Base-by-base conservation (phyloP, 2,888 invertebrate species). In the Stenichneumon culpator region DNA sequence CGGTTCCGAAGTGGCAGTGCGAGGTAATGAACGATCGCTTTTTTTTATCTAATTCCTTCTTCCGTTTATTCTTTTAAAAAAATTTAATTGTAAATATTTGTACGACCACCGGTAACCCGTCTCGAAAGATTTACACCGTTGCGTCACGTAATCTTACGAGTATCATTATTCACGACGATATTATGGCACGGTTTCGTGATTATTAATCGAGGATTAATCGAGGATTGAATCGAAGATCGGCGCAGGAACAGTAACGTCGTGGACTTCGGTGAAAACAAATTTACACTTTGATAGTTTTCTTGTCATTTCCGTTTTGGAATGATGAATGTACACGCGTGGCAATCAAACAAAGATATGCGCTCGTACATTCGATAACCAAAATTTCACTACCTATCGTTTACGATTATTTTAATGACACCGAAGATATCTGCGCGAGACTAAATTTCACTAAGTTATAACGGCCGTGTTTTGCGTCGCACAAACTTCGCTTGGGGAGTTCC, bases 1-100 rank as follows among this genome's bases (percentile, higher is more conserved):
- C 90, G 74, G 74, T 89, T 87, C 73, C 57, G 79, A 79, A 88
- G 84, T 90, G 89, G 90, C 90, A 91, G 90, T 91, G 90, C 89
- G 89, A 91, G 89, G 87, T 88, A 86, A 87, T 87, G 88, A 83
- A 88, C 79, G 75, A 84, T 86, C 85, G 75, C 82, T 72, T 54
- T 54, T 79, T 79, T 39, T 75, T 28, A 50, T 82, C 54, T 16
- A 16, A 57, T 9, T 63, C 78, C 69, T 63, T 60, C n/a, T 44
- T 63, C 25, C 3, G 32, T 70, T 79, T 65, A 14, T 39, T 11
- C 22, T 70, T 68, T 63, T 4, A 0, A 7, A 39, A 50, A 60
- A 63, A 14, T 28, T 54, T 65, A 11, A 81, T 67, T 9, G 28
- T 32, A 63, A 57, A 67, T 73, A 67, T 54, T 78, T 44, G 50